Evolutionary conservation across 2,888 invertebrate genomes (phyloP), one percentile per base, ranked within the genome.

Genomic region (Dasysyrphus tricinctus): DNA sequence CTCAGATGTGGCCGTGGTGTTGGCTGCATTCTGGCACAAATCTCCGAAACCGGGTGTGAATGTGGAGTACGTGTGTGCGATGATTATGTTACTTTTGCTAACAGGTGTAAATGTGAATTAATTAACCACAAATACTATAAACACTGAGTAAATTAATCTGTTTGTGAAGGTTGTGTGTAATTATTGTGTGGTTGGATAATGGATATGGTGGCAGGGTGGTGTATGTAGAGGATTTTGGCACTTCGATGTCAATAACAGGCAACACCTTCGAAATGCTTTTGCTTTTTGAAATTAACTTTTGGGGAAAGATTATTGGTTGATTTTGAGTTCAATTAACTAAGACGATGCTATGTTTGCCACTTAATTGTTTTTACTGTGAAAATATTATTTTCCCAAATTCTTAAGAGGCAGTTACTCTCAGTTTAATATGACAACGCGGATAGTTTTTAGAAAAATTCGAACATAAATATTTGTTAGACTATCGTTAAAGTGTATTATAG

Each of bases 81-180:
- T 86, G 81, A 78, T 86, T 82, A 78, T 81, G 82, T 82, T 82
- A 70, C 82, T 72, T 82, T 72, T 72, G 75, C 83, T 88, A 90
- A 91, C 91, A 92, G 92, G 92, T 92, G 91, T 91, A 91, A 92
- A 90, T 90, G 91, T 89, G 90, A 91, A 92, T 91, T 92, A 92
- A 92, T 92, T 92, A 92, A 92, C 92, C 91, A 89, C 90, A 90
- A 91, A 90, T 88, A 90, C 90, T 91, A 91, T 91, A 91, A 91
- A 90, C 90, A 91, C 89, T 65, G 78, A 82, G 81, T 70, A 57
- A 86, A 86, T 81, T 86, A 86, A 86, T 86, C 86, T 86, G 86
- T 82, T 82, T 86, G 86, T 51, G 82, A 81, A 74, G 80, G 80
- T 77, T 81, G 69, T 77, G 81, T 78, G 81, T 81, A 65, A 78